Conservation (phyloP, 1,140 invertebrate genomes). For the Caenorhabditis tropicalis region DNA sequence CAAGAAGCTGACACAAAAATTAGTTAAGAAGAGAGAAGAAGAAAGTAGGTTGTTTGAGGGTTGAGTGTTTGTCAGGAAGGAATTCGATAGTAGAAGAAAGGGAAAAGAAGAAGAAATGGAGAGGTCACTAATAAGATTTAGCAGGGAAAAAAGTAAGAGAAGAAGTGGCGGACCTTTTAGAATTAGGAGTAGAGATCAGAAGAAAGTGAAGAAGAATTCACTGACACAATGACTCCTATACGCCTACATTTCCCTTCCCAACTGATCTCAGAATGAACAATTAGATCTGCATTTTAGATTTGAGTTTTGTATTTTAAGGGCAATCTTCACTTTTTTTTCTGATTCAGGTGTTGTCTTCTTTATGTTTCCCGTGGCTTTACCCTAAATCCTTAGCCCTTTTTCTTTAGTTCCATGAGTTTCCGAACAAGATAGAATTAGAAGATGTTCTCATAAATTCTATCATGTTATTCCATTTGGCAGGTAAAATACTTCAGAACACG, state of each 20-base stretch:
- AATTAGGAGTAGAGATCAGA: slow-evolving; percentile 33
- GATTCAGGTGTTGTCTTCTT: no score
- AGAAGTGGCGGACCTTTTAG: slow-evolving; percentile 9
- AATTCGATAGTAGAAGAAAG: no score
- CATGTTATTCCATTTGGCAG: background rate
- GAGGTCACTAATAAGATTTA: slow-evolving; percentile 33
- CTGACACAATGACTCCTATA: background rate
- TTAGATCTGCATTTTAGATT: background rate
- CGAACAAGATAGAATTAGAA: no score
- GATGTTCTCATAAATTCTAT: no score
- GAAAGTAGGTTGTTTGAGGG: background rate
- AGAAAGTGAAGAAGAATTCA: no score
- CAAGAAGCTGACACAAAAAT: background rate
- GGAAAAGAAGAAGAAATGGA: background rate
- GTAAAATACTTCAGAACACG: background rate
- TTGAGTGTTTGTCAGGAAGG: background rate
- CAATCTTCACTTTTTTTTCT: no score
- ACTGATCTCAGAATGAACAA: slow-evolving; percentile 4
- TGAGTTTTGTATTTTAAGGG: background rate
- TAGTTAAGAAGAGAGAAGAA: background rate
- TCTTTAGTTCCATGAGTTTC: background rate
- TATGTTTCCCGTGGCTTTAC: no score
- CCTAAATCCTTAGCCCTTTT: no score
- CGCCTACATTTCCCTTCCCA: background rate
- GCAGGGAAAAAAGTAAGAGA: background rate